These are phyloP conservation scores for Agrochola circellaris DNA, from an alignment of 2,888 invertebrate species.

Conservation along the genomic window DNA sequence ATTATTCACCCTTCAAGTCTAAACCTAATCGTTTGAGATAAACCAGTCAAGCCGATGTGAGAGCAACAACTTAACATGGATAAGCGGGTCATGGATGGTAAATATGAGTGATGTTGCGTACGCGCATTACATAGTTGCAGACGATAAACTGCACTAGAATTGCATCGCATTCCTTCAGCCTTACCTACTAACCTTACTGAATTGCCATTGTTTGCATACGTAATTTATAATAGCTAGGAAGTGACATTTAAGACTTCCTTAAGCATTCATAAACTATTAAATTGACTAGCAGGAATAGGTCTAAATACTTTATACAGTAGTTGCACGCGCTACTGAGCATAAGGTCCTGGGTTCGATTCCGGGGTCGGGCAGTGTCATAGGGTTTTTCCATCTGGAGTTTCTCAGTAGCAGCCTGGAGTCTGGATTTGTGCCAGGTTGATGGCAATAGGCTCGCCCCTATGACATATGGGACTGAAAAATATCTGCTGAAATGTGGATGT, in stretches of 20 bases:
- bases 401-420: not conserved
- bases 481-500: not conserved
- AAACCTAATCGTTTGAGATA: constrained; percentile 53
- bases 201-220: constrained; percentile 64
- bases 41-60: constrained; percentile 54
- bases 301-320: not conserved
- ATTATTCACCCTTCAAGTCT: constrained; percentile 34
- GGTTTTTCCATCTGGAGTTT: not conserved
- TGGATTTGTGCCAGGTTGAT: not conserved
- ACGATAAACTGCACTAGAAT: constrained; percentile 54
- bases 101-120: constrained; percentile 69
- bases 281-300: constrained; percentile 2
- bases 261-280: constrained; percentile 41
- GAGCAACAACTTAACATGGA: constrained; percentile 65
- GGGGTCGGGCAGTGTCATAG: not conserved
- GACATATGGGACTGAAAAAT: not conserved
- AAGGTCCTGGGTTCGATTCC: not conserved
- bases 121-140: constrained; percentile 68
- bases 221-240: constrained; percentile 58
- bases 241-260: constrained; percentile 61
- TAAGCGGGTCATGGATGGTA: constrained; percentile 82
- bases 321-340: not conserved
- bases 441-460: not conserved
- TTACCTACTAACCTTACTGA: constrained; percentile 32
- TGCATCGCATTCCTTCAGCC: constrained; percentile 41